Conservation (phyloP, 1,140 invertebrate genomes). For the Pseudoatta argentina region DNA sequence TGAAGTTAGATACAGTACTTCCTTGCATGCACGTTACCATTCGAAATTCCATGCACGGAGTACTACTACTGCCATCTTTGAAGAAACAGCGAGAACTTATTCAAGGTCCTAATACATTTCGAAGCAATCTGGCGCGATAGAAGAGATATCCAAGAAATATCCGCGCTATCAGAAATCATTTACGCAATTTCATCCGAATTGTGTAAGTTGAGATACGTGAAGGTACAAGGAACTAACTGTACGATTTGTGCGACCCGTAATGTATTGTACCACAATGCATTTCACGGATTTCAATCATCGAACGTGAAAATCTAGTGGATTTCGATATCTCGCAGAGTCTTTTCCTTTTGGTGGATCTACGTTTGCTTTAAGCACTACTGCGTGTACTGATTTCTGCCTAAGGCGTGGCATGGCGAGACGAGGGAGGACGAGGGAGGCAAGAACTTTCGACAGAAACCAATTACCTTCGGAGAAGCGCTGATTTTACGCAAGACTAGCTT, state of each 20-base stretch:
- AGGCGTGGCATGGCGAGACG: not conserved
- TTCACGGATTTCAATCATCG: not conserved
- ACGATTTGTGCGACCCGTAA: not conserved
- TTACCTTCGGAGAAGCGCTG: slow-evolving; percentile 48
- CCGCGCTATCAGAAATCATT: not conserved
- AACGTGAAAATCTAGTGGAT: not conserved
- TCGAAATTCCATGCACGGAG: too few relatives aligned
- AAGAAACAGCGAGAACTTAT: too few relatives aligned
- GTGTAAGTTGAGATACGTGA: not conserved
- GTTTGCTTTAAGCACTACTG: not conserved
- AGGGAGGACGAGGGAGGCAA: not conserved
- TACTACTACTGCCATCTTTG: too few relatives aligned
- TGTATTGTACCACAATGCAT: not conserved
- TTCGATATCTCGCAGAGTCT: not conserved
- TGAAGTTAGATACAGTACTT: too few relatives aligned
- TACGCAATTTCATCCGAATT: not conserved
- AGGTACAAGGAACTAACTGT: not conserved
- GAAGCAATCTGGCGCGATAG: not conserved
- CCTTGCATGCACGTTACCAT: too few relatives aligned
- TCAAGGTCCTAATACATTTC: too few relatives aligned
- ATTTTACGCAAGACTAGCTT: slow-evolving; percentile 57
- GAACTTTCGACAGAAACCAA: slow-evolving; percentile 59
- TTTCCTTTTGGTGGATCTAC: not conserved
- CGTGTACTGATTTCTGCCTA: slow-evolving; percentile 16
- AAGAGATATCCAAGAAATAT: not conserved